These are phyloP conservation scores for Pipistrellus pipistrellus DNA, from an alignment of 2,797 vertebrate species.

Conservation along the genomic window DNA sequence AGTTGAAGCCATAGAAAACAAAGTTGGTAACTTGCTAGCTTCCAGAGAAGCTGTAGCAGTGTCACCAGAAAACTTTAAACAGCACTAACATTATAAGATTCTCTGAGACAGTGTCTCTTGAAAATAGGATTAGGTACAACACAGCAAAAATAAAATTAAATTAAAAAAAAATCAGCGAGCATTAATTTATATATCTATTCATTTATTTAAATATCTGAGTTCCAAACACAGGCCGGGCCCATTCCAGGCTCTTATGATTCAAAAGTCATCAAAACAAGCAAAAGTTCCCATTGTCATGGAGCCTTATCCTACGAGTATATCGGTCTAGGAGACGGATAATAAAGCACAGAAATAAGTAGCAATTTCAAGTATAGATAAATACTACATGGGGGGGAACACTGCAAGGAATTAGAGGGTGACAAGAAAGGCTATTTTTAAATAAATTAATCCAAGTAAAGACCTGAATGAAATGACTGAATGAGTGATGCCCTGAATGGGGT, in stretches of 20 bases:
- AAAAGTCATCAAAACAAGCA: constrained; percentile 47
- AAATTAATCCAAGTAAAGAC: constrained; percentile 23
- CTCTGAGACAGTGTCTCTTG: background rate
- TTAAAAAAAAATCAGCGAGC: background rate
- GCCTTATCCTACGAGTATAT: constrained; percentile 7
- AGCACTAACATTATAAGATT: background rate
- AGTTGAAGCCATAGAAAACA: background rate
- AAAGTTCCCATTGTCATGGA: background rate
- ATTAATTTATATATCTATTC: background rate
- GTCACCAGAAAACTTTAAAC: background rate
- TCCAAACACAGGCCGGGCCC: background rate
- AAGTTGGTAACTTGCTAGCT: background rate
- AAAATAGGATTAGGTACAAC: background rate
- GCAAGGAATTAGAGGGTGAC: constrained; percentile 9
- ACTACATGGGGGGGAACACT: background rate
- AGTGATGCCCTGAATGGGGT: background rate
- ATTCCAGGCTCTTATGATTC: constrained; percentile 13
- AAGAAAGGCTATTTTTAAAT: constrained; percentile 37
- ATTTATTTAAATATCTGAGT: constrained; percentile 30
- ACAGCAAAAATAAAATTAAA: background rate
- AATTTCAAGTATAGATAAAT: constrained; percentile 53
- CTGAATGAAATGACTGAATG: background rate
- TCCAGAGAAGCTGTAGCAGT: background rate
- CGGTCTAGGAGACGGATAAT: constrained; percentile 29
- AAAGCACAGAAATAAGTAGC: background rate